A percentile compares a stretch with the other conserved stretches of the same genome.
Conservation (phyloP, 2,113 vertebrate genomes). For the Hyla sarda region DNA sequence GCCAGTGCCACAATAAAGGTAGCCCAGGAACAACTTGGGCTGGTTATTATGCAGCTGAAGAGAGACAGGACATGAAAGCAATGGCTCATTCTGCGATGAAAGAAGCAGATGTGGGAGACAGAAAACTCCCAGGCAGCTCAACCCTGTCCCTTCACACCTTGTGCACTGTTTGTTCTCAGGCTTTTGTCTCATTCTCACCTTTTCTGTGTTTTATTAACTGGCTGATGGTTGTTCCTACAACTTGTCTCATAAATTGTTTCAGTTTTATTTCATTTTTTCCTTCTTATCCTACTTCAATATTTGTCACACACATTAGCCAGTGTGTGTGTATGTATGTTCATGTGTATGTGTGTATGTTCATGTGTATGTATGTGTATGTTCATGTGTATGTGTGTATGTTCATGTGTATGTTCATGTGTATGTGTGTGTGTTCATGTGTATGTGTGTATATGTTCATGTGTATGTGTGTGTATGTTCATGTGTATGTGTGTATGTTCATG, state of each 20-base stretch:
- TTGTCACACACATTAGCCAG: no score
- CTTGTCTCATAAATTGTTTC: conserved; percentile 7
- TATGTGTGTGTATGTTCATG: not conserved
- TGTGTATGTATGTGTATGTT: not conserved
- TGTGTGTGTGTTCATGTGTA: not conserved
- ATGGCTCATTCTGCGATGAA: conserved; percentile 38
- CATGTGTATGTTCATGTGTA: not conserved
- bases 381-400: no score
- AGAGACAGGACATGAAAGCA: conserved; percentile 46
- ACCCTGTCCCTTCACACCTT: conserved; percentile 39
- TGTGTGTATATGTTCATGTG: no score
- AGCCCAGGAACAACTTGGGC: conserved; percentile 57
- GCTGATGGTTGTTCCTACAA: conserved; percentile 6
- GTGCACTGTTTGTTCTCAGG: conserved; percentile 2
- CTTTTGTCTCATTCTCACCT: conserved; percentile 26
- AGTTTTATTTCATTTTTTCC: not conserved
- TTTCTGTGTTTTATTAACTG: conserved; percentile 18
- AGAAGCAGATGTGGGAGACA: conserved; percentile 47
- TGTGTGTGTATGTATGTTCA: no score
- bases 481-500: no score
- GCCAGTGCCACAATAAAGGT: conserved; percentile 33
- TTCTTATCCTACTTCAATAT: not conserved
- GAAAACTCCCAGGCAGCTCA: conserved; percentile 34
- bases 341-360: no score
- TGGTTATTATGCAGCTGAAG: conserved; percentile 46